Percentiles rank a stretch among this genome's conserved stretches.
Conservation (phyloP, 30 jellyfish, hydroid and myxozoan species). For the Aurelia aurita complex sp. Pacific region DNA sequence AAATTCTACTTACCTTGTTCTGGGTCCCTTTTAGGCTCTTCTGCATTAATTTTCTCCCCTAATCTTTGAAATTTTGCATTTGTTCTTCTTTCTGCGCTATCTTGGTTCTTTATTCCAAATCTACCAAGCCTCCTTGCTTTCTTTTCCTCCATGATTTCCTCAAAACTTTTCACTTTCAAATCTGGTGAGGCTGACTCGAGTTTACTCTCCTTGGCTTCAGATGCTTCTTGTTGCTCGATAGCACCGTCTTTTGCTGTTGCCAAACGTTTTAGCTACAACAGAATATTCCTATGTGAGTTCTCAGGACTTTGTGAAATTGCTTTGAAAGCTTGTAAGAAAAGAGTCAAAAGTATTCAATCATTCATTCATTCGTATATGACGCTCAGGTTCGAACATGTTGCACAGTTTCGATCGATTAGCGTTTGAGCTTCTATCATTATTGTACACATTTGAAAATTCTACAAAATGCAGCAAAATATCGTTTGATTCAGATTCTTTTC, state of each 20-base stretch:
- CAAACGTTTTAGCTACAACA: slow-evolving; percentile 13
- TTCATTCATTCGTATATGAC: no score
- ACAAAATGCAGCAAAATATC: no score
- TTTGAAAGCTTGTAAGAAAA: no score
- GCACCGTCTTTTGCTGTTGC: slow-evolving; percentile 7
- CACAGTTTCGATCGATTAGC: no score
- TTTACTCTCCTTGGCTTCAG: slow-evolving; percentile 4
- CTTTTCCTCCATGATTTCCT: slow-evolving; percentile 93
- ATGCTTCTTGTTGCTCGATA: slow-evolving; percentile 6
- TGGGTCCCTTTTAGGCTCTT: background rate
- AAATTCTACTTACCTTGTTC: slow-evolving; percentile 1
- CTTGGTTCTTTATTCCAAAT: slow-evolving; percentile 6
- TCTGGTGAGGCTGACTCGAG: slow-evolving; percentile 37
- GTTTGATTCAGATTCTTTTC: no score
- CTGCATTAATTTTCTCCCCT: background rate
- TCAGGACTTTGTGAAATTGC: no score
- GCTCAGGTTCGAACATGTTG: no score
- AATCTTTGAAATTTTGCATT: slow-evolving; percentile 7
- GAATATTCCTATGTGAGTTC: no score
- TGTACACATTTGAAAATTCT: no score
- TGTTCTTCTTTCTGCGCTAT: background rate
- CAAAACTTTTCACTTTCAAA: slow-evolving; percentile 78
- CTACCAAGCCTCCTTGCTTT: slow-evolving; percentile 69
- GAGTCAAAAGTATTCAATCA: no score
- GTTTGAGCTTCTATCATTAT: no score